Evolutionary conservation across 2,113 vertebrate species (phyloP).

Genomic region (Callocephalon fimbriatum): DNA sequence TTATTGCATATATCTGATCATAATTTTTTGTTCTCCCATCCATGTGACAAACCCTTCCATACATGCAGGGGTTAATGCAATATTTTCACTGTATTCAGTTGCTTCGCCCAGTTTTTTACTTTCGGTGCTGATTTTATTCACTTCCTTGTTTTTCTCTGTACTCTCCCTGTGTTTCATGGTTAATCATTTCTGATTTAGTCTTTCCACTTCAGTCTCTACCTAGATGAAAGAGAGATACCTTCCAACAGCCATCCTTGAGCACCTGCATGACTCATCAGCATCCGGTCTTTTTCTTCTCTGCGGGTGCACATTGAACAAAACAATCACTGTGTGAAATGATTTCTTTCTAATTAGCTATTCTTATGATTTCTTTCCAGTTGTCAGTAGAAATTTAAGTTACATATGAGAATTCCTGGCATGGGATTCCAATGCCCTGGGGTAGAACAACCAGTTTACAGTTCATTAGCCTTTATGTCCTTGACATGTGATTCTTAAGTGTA

Average conservation of each 20-base stretch:
- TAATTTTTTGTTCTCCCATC: not conserved
- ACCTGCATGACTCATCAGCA: not conserved
- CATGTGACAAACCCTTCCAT: not conserved
- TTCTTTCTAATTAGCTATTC: not conserved
- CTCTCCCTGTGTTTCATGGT: not conserved
- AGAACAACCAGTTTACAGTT: not conserved
- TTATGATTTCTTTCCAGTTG: not conserved
- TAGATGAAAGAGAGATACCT: not conserved
- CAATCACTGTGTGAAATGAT: not conserved
- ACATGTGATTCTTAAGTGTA: not conserved
- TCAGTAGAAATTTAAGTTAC: not conserved
- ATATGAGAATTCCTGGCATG: not conserved
- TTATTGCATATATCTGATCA: not conserved
- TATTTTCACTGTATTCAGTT: not conserved
- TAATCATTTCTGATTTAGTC: not conserved
- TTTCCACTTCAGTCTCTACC: not conserved
- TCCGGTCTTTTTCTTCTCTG: not conserved
- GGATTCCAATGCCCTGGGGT: not conserved
- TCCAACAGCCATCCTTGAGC: not conserved
- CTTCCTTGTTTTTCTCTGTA: not conserved
- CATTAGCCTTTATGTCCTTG: not conserved
- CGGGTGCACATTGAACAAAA: fast-evolving
- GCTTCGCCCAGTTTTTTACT: not conserved
- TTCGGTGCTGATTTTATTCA: too few species aligned
- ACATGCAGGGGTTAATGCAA: not conserved